Evolutionary conservation across 2,113 vertebrate genomes (phyloP).

Genomic region (Anarrhichthys ocellatus): DNA sequence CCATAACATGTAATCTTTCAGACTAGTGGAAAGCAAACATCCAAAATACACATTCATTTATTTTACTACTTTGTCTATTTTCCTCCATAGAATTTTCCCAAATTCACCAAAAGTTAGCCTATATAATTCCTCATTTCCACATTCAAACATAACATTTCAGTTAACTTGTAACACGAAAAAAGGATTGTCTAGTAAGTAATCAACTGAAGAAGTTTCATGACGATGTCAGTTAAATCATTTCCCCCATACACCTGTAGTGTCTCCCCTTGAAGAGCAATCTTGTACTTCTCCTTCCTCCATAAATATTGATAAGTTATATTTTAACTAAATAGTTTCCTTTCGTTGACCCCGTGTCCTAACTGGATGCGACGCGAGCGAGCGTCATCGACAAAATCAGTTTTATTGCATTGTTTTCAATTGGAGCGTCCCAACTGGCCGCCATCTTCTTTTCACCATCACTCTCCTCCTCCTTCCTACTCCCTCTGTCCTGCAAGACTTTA

Average conservation of each 20-base stretch:
- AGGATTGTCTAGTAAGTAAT: neutral
- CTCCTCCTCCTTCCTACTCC: conserved; percentile 8
- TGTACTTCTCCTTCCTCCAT: neutral
- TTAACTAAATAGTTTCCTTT: neutral
- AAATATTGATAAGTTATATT: too few relatives aligned
- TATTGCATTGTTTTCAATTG: neutral
- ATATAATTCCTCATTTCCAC: neutral
- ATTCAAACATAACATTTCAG: neutral
- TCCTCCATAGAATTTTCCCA: neutral
- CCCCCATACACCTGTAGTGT: neutral
- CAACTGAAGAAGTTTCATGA: too few relatives aligned
- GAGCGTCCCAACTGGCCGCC: neutral
- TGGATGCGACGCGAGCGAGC: neutral
- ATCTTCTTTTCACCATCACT: conserved; percentile 23
- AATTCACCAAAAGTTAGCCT: neutral
- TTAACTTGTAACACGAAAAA: neutral
- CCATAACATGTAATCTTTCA: neutral
- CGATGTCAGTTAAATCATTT: too few relatives aligned
- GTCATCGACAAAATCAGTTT: neutral
- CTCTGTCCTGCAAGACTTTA: conserved; percentile 58
- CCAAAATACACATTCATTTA: neutral
- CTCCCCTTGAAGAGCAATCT: neutral
- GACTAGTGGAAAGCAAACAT: neutral
- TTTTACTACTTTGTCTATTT: neutral
- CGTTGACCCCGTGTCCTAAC: neutral